A percentile compares a stretch with the other conserved stretches of the same genome.
Conservation (phyloP, 2,888 invertebrate species). For the Margaritifera margaritifera region DNA sequence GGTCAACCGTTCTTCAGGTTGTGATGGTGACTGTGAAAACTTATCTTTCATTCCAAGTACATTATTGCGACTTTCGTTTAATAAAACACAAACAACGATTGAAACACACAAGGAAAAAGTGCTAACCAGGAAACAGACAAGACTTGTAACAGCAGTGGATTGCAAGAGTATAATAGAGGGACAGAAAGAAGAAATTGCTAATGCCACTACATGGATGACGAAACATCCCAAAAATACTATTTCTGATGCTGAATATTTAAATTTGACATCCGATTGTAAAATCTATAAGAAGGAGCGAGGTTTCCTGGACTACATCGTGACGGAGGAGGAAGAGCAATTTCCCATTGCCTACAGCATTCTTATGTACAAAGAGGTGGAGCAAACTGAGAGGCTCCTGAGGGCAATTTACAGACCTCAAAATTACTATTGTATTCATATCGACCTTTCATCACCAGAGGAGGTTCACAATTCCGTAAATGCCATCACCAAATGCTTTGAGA, state of each 20-base stretch:
- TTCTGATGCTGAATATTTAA: conserved; percentile 46
- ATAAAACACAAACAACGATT: background rate
- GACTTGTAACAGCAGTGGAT: conserved; percentile 32
- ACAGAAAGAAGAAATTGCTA: conserved; percentile 40
- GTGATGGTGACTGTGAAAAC: no score
- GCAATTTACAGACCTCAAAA: conserved; percentile 69
- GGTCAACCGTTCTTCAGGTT: no score
- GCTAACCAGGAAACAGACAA: background rate
- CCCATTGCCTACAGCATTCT: conserved; percentile 67
- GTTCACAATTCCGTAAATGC: conserved; percentile 47
- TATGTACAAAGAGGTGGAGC: conserved; percentile 59
- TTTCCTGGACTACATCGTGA: conserved; percentile 24
- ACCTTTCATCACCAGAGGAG: conserved; percentile 44
- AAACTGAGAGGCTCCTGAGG: conserved; percentile 60
- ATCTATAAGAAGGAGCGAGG: conserved; percentile 39
- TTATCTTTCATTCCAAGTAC: no score
- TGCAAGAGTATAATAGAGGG: conserved; percentile 50
- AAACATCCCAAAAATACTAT: conserved; percentile 24
- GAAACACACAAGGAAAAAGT: background rate
- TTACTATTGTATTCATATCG: conserved; percentile 70
- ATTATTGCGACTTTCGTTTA: no score
- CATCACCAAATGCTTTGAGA: conserved; percentile 64
- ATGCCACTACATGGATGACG: conserved; percentile 30
- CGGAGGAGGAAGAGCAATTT: conserved; percentile 51
- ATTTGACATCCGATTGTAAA: conserved; percentile 51